Evolutionary conservation across 2,888 invertebrate genomes (phyloP).

Genomic region (Anaspis maculata): DNA sequence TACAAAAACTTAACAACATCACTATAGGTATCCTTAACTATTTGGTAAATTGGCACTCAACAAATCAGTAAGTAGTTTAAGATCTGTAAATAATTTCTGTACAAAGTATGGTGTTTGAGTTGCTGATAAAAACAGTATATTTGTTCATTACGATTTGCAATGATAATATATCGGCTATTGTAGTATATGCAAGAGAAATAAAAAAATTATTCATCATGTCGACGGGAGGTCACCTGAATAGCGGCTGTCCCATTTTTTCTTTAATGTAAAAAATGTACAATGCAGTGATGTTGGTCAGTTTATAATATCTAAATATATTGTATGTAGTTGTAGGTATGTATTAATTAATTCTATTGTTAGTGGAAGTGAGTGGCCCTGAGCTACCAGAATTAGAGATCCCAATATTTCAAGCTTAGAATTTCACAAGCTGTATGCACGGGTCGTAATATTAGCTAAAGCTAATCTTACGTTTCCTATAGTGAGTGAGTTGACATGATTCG

Average conservation of each 20-base stretch:
- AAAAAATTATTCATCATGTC: too few relatives aligned
- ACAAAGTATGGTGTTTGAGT: slow-evolving; percentile 11
- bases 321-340: slow-evolving; percentile 1
- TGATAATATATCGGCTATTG: too few relatives aligned
- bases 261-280: slow-evolving; percentile 1
- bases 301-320: slow-evolving; percentile 18
- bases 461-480: too few relatives aligned
- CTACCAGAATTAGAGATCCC: slow-evolving; percentile 32
- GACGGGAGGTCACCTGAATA: too few relatives aligned
- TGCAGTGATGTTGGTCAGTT: slow-evolving; percentile 17
- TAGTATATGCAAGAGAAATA: too few relatives aligned
- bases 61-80: slow-evolving; percentile 26
- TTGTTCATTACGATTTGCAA: slow-evolving; percentile 12
- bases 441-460: too few relatives aligned
- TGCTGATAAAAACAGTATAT: too few relatives aligned
- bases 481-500: too few relatives aligned
- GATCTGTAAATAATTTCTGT: slow-evolving; percentile 34
- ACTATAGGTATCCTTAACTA: slow-evolving; percentile 24
- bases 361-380: slow-evolving; percentile 45
- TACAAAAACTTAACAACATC: slow-evolving; percentile 32
- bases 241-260: too few relatives aligned
- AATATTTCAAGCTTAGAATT: slow-evolving; percentile 6
- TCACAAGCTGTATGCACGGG: too few relatives aligned
- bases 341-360: slow-evolving; percentile 37
- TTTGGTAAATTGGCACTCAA: slow-evolving; percentile 42